A percentile compares a stretch with the other conserved stretches of the same genome.
Conservation (phyloP, 2,113 vertebrate genomes). For the Gavia stellata region DNA sequence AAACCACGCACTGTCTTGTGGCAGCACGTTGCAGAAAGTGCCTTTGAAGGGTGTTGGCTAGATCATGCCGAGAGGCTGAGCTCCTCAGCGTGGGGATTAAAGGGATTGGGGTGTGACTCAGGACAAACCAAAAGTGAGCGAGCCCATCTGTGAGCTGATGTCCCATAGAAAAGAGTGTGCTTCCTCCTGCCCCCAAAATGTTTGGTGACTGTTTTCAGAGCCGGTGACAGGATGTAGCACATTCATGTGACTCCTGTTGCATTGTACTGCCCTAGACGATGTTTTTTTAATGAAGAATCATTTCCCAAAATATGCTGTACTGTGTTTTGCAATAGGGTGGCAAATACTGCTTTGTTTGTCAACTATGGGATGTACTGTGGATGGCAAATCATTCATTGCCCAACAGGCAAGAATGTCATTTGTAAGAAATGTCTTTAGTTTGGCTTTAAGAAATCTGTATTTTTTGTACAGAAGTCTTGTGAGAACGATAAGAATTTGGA, state of each 20-base stretch:
- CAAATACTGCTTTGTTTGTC: conserved; percentile 12
- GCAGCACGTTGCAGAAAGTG: background rate
- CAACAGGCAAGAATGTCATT: background rate
- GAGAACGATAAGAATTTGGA: background rate
- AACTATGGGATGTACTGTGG: background rate
- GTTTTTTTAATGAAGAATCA: background rate
- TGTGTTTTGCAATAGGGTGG: background rate
- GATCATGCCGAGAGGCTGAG: background rate
- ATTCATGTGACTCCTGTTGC: background rate
- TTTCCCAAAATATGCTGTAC: background rate
- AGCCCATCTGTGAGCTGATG: background rate
- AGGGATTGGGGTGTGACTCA: background rate
- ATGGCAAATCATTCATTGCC: background rate
- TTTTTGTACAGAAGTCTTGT: background rate
- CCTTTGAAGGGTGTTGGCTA: background rate
- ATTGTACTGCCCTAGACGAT: background rate
- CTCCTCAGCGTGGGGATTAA: background rate
- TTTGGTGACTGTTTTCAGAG: background rate
- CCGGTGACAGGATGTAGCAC: background rate
- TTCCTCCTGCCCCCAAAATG: background rate
- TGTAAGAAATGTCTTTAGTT: background rate
- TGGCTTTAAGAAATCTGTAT: background rate
- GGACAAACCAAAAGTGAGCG: background rate
- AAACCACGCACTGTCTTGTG: background rate
- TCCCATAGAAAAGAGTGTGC: background rate